Conservation (phyloP, 2,113 vertebrate genomes). For the Fregata magnificens region DNA sequence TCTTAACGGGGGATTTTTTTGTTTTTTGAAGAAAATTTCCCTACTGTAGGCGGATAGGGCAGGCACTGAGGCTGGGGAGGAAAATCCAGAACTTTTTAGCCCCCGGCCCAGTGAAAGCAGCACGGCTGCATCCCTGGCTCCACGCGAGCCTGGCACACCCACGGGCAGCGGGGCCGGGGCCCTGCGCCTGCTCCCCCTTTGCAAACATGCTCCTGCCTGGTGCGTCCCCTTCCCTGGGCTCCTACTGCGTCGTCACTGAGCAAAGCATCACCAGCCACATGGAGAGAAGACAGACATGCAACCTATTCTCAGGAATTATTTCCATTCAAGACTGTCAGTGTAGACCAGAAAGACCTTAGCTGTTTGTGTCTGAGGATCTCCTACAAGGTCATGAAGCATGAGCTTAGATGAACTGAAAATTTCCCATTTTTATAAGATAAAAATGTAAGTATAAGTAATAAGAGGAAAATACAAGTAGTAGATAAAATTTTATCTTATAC, state of each 20-base stretch:
- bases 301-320: background rate
- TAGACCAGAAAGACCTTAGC: background rate
- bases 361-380: background rate
- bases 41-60: background rate
- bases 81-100: background rate
- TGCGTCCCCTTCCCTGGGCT: fast-evolving
- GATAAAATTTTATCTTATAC: background rate
- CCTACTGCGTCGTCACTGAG: background rate
- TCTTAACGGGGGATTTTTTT: background rate
- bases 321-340: background rate
- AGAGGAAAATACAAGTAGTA: background rate
- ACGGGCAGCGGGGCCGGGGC: fast-evolving
- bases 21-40: background rate
- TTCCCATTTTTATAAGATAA: background rate
- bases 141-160: fast-evolving
- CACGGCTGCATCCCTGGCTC: background rate
- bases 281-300: background rate
- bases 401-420: background rate
- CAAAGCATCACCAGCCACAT: fast-evolving
- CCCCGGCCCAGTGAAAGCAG: background rate
- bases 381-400: fast-evolving
- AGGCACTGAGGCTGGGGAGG: background rate
- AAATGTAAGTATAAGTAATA: background rate
- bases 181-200: fast-evolving
- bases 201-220: fast-evolving